Conservation (phyloP, 2,888 invertebrate genomes). For the Acanthosoma haemorrhoidale region DNA sequence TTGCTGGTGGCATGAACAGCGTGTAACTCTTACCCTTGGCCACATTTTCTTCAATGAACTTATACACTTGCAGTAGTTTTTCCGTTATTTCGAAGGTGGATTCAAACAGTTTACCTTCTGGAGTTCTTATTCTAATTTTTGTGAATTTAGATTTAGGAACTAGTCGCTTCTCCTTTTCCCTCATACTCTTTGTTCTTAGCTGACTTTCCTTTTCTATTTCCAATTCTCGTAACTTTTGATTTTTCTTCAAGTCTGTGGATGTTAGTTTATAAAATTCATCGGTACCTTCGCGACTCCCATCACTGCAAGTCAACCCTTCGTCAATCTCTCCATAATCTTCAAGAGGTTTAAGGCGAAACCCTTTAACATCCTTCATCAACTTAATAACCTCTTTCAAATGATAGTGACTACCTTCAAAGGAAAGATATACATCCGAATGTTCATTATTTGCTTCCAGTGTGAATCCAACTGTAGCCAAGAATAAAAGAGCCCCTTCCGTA, state of each 20-base stretch:
- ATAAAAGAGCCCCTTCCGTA: background rate
- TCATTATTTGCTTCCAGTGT: background rate
- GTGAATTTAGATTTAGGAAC: background rate
- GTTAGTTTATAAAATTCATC: background rate
- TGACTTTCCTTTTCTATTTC: background rate
- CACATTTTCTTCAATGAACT: background rate
- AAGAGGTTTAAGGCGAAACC: background rate
- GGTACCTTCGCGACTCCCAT: background rate
- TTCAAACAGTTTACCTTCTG: background rate
- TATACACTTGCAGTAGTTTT: background rate
- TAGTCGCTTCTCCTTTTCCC: background rate
- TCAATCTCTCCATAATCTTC: background rate
- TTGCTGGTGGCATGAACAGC: background rate
- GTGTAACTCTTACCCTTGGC: background rate
- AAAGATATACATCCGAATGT: background rate
- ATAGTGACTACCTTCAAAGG: background rate
- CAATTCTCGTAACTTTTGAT: background rate
- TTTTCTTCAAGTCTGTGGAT: background rate
- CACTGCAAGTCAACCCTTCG: background rate
- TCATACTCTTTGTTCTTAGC: background rate
- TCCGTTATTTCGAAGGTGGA: background rate
- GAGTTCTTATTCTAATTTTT: background rate
- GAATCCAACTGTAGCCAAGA: background rate
- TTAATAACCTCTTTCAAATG: background rate
- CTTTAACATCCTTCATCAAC: conserved; percentile 4